Percentiles rank a stretch among this genome's conserved stretches.
Conservation (phyloP, 2,797 vertebrate genomes). For the Coluber constrictor region DNA sequence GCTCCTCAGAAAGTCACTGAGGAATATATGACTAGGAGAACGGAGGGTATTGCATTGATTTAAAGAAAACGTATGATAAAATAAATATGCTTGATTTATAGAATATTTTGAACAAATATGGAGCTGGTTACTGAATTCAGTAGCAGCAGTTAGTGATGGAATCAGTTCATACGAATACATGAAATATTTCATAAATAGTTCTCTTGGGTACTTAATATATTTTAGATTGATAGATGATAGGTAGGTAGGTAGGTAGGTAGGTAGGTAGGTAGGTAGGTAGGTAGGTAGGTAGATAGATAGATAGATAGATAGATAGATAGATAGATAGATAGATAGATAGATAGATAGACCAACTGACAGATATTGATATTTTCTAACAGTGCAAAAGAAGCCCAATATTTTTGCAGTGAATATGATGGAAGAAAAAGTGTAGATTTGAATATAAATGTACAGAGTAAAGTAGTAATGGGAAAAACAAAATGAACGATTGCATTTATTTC, state of each 20-base stretch:
- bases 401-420: not conserved
- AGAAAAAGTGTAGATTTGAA: not conserved
- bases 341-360: not conserved
- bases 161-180: not conserved
- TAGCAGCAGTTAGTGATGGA: not conserved
- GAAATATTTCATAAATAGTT: not conserved
- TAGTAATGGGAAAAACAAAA: not conserved
- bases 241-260: no score
- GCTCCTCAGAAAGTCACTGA: not conserved
- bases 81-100: not conserved
- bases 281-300: no score
- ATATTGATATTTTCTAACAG: not conserved
- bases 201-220: not conserved
- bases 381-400: not conserved
- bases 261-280: no score
- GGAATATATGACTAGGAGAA: not conserved
- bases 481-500: not conserved
- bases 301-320: no score
- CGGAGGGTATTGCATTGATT: not conserved
- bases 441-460: not conserved
- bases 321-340: no score
- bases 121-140: not conserved
- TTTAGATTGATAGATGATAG: not conserved
- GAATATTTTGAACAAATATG: not conserved
- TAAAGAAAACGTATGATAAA: not conserved